These are phyloP conservation scores for Geophilus truncorum DNA, from an alignment of 2,888 invertebrate genomes.

Conservation along the genomic window DNA sequence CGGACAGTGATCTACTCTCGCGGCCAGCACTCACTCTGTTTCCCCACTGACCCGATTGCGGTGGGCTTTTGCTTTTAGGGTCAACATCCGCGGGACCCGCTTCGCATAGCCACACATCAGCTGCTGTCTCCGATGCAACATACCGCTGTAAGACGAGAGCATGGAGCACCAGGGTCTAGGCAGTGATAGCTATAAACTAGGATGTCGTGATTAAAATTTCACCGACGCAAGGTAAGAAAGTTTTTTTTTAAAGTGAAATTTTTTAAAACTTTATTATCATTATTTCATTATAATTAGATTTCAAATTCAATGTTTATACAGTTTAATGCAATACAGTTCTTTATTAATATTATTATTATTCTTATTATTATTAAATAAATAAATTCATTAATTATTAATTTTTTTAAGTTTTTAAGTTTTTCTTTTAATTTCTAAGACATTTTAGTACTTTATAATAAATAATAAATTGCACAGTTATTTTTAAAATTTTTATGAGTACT, in stretches of 20 bases:
- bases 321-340: no score
- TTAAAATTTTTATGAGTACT: no score
- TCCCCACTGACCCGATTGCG: constrained; percentile 31
- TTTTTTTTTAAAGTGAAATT: neutral
- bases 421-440: no score
- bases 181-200: neutral
- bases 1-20: constrained; percentile 23
- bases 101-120: neutral
- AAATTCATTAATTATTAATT: neutral
- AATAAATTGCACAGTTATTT: no score
- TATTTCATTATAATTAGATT: neutral
- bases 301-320: neutral
- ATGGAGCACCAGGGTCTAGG: neutral
- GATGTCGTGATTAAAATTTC: neutral
- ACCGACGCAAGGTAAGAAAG: neutral
- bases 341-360: no score
- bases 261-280: neutral
- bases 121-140: constrained; percentile 24
- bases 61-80: constrained; percentile 33
- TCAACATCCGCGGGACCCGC: constrained; percentile 27
- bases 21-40: constrained; percentile 1
- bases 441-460: no score
- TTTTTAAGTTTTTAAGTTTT: no score
- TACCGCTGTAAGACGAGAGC: neutral
- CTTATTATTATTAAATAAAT: no score